Base-by-base conservation (phyloP, 2,113 vertebrate species). In the Nothobranchius furzeri region DNA sequence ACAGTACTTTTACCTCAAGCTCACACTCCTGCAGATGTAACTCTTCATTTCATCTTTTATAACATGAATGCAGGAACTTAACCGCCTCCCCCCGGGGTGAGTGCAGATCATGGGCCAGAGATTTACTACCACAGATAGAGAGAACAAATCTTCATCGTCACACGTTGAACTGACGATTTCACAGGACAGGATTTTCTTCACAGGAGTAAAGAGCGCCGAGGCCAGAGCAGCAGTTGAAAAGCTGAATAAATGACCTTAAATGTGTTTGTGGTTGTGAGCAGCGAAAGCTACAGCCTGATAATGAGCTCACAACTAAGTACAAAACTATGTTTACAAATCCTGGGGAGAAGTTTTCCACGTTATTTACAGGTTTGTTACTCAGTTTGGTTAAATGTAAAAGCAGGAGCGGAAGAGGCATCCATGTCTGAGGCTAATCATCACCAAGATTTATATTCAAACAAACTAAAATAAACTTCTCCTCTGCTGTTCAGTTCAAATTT, bases 11-110 rank as follows among this genome's bases (percentile, higher is more conserved):
- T 30, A 45, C 57, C 63, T 67, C 48, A 30, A 52, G 63, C 70
- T 50, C 42, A 64, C 36, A 48, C 70, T 67, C 75, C 65, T 59
- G 58, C 48, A 68, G 52, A 58, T 50, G 60, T 30, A 49, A 64
- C 11, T 49, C 42, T 68, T 68, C 58, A 64, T 61, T 75, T 57
- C 9, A 43, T 43, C 57, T 25, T 66, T 70, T 49, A 37, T 15
- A 49, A 40, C 56, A 54, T 62, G 17, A 17, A 36, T 30, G 12
- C 15, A 5, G 25, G 63, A 68, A 42, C 63, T 45, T 36, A 48
- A 57, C 67, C 12, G 24, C 14, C 43, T 24, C 5, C 52, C 20
- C 54, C n/a, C 24, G 57, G 0, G 47, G 37, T 20, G 15, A 61
- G 17, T 46, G 49, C 35, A 49, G 67, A 43, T 67, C 40, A 57